Evolutionary conservation across 1,140 invertebrate genomes (phyloP).

Genomic region (Harlomillsia oculata): DNA sequence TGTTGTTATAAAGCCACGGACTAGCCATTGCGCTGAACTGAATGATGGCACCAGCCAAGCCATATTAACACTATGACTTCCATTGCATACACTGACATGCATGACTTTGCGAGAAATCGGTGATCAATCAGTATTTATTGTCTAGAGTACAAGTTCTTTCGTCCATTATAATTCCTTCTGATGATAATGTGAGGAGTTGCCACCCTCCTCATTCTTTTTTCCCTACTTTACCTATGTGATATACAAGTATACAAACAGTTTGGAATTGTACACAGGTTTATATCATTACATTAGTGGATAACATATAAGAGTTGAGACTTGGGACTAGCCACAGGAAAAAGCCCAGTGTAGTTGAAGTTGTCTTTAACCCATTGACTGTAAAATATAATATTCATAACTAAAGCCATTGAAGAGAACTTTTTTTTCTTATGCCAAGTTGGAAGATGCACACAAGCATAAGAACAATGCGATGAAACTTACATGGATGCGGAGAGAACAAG

Average conservation of each 20-base stretch:
- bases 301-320: no score
- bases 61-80: no score
- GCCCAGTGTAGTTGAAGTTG: neutral
- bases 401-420: neutral
- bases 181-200: slow-evolving; percentile 10
- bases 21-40: no score
- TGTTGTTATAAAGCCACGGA: no score
- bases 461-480: neutral
- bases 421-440: neutral
- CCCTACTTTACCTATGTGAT: no score
- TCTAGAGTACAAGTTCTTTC: slow-evolving; percentile 18
- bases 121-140: slow-evolving; percentile 27
- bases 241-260: no score
- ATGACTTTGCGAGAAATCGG: slow-evolving; percentile 24
- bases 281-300: no score
- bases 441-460: neutral
- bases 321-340: no score
- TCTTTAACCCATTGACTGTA: slow-evolving; percentile 2
- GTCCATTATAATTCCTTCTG: slow-evolving; percentile 11
- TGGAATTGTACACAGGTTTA: no score
- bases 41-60: no score
- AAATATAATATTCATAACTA: slow-evolving; percentile 12
- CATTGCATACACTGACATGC: no score
- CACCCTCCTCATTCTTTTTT: slow-evolving; percentile 5
- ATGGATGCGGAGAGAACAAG: neutral